A percentile compares a stretch with the other conserved stretches of the same genome.
These are phyloP conservation scores for Musca vetustissima DNA, from an alignment of 1,140 invertebrate species.

Conservation along the genomic window DNA sequence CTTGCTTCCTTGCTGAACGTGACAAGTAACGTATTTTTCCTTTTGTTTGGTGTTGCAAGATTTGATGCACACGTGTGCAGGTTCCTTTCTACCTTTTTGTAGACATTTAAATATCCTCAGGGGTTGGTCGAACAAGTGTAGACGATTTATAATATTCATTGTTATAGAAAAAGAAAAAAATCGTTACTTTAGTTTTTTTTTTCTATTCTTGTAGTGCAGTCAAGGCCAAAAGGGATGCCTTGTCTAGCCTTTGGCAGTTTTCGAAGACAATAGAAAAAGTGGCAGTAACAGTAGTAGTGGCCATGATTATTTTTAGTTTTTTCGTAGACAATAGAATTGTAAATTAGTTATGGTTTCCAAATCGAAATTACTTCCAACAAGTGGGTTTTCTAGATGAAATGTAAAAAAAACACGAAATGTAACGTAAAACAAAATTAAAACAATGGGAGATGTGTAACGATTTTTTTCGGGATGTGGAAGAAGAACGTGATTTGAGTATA, in stretches of 20 bases:
- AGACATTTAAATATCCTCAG: not conserved
- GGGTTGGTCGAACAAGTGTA: not conserved
- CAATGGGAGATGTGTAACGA: no score
- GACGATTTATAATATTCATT: not conserved
- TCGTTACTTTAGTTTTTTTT: not conserved
- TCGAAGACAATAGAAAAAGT: not conserved
- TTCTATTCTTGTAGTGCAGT: no score
- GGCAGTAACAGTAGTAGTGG: not conserved
- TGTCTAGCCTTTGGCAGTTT: no score
- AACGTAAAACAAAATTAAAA: no score
- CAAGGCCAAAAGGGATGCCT: no score
- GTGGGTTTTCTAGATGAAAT: not conserved
- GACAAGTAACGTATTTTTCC: no score
- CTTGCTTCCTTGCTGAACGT: no score
- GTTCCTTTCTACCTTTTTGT: no score
- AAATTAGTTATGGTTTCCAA: conserved; percentile 5
- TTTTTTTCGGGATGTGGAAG: no score
- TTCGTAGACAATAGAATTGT: not conserved
- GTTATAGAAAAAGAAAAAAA: not conserved
- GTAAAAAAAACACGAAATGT: no score
- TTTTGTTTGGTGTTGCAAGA: no score
- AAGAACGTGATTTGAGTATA: no score
- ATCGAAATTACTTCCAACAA: not conserved
- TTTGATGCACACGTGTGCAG: not conserved
- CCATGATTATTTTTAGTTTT: not conserved